Conservation (phyloP, 2,113 vertebrate species). For the Pachyramphus minor region DNA sequence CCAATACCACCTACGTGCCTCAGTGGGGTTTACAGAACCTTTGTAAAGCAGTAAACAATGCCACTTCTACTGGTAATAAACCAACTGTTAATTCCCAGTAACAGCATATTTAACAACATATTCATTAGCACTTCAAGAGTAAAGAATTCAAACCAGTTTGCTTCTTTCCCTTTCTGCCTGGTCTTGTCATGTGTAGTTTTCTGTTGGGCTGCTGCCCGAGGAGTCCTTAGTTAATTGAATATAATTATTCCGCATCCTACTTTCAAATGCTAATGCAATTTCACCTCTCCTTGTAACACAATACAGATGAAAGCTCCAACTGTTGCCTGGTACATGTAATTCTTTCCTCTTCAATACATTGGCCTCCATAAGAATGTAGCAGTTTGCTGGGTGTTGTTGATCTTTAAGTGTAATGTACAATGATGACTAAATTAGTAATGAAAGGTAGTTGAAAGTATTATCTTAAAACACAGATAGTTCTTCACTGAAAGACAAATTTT, state of each 20-base stretch:
- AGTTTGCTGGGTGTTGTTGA: slow-evolving; percentile 43
- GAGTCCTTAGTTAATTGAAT: slow-evolving; percentile 72
- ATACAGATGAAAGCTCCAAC: slow-evolving; percentile 46
- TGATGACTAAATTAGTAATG: slow-evolving; percentile 62
- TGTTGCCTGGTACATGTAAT: slow-evolving; percentile 57
- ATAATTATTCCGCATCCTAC: slow-evolving; percentile 66
- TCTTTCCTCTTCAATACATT: slow-evolving; percentile 42
- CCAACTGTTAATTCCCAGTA: background rate
- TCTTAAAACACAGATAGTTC: slow-evolving; percentile 32
- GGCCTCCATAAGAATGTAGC: slow-evolving; percentile 21
- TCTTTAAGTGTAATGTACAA: slow-evolving; percentile 61
- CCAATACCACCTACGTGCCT: background rate
- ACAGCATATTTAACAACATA: background rate
- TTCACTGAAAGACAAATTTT: slow-evolving; percentile 35
- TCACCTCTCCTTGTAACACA: slow-evolving; percentile 57
- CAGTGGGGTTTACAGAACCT: background rate
- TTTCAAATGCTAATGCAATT: slow-evolving; percentile 62
- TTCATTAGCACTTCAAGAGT: background rate
- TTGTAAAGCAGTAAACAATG: background rate
- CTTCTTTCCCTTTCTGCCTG: background rate
- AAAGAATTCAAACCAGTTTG: background rate
- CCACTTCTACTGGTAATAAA: background rate
- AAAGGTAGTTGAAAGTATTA: slow-evolving; percentile 44
- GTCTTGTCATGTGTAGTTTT: background rate
- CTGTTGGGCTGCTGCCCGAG: slow-evolving; percentile 58